These are phyloP conservation scores for Arctia plantaginis DNA, from an alignment of 2,888 invertebrate genomes.

Conservation along the genomic window DNA sequence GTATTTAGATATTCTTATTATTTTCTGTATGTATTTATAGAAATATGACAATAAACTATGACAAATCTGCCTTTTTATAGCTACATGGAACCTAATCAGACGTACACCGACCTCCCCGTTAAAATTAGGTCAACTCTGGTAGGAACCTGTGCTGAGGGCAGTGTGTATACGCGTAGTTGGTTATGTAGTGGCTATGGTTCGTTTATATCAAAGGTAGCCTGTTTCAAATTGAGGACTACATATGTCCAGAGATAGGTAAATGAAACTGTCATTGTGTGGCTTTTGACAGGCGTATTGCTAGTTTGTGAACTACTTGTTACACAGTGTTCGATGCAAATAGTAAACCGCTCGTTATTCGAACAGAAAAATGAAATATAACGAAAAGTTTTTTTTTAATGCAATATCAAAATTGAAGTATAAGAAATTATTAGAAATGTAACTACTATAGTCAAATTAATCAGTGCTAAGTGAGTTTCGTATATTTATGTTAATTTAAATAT, in stretches of 20 bases:
- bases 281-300: background rate
- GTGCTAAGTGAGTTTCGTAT: no score
- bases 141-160: background rate
- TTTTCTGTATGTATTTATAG: background rate
- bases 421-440: no score
- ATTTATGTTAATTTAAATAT: no score
- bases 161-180: background rate
- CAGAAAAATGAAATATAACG: no score
- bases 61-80: constrained; percentile 3
- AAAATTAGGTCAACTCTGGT: constrained; percentile 14
- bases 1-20: background rate
- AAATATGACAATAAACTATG: background rate
- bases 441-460: no score
- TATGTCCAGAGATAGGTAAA: background rate
- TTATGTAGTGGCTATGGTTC: background rate
- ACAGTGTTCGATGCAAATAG: background rate
- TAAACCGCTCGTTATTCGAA: no score
- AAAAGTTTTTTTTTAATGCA: no score
- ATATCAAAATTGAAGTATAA: no score
- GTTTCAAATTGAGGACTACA: background rate
- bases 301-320: background rate
- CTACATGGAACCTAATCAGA: background rate
- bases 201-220: background rate
- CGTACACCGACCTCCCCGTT: background rate
- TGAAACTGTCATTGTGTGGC: background rate